These are phyloP conservation scores for Patella caerulea DNA, from an alignment of 2,888 invertebrate genomes.

Conservation along the genomic window DNA sequence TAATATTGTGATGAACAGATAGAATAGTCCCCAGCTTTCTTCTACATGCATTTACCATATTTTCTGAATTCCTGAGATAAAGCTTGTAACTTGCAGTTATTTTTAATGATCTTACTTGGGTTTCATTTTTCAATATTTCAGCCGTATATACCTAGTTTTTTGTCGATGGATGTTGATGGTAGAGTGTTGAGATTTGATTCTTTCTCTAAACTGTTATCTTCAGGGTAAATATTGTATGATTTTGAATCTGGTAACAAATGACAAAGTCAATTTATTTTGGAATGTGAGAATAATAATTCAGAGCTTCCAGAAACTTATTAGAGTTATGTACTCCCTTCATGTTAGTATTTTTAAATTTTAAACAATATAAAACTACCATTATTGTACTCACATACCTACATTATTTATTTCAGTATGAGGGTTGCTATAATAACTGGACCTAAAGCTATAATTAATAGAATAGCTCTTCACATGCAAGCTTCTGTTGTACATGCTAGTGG, in stretches of 20 bases:
- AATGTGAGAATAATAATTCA: too few species aligned
- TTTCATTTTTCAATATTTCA: constrained; percentile 37
- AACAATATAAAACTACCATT: too few species aligned
- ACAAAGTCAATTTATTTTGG: too few species aligned
- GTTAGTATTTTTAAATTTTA: neutral
- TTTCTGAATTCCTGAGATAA: too few species aligned
- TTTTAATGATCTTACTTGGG: too few species aligned
- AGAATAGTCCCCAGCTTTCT: neutral
- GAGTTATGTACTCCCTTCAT: neutral
- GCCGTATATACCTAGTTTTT: constrained; percentile 78
- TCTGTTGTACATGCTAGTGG: constrained; percentile 79
- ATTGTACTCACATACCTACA: neutral
- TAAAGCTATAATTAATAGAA: constrained; percentile 76
- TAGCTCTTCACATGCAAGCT: constrained; percentile 82
- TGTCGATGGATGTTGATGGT: constrained; percentile 83
- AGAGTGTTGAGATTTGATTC: constrained; percentile 85
- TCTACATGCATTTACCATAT: too few species aligned
- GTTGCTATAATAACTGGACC: constrained; percentile 84
- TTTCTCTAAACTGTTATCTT: constrained; percentile 78
- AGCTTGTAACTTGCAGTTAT: too few species aligned
- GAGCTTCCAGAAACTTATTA: neutral
- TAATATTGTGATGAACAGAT: too few species aligned
- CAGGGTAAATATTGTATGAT: constrained; percentile 58
- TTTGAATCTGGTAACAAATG: neutral
- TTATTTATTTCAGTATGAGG: constrained; percentile 74